These are phyloP conservation scores for Zootoca vivipara DNA, from an alignment of 2,113 vertebrate species.

Conservation along the genomic window DNA sequence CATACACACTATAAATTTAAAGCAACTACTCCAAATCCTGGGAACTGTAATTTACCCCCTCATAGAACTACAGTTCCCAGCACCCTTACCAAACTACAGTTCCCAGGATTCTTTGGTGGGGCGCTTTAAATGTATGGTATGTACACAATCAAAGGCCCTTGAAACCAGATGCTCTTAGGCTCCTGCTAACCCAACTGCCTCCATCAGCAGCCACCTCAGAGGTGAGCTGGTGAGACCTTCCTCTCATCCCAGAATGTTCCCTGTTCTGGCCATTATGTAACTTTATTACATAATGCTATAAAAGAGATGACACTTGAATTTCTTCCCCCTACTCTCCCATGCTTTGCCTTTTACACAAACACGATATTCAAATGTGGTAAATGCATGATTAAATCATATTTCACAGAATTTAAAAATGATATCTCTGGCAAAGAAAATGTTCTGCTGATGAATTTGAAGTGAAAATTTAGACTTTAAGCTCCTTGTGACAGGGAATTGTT, in stretches of 20 bases:
- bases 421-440: not conserved
- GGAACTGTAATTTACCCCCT: too few relatives aligned
- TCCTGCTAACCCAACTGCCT: not conserved
- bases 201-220: not conserved
- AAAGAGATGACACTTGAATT: not conserved
- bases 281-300: not conserved
- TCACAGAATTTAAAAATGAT: not conserved
- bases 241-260: not conserved
- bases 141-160: not conserved
- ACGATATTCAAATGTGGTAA: not conserved
- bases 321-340: not conserved
- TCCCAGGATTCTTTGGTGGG: too few relatives aligned
- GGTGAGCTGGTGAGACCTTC: too few relatives aligned
- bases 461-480: not conserved
- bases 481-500: not conserved
- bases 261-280: not conserved
- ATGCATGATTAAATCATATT: not conserved
- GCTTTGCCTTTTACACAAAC: not conserved
- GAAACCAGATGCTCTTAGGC: not conserved
- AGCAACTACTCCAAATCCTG: too few relatives aligned
- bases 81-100: too few relatives aligned
- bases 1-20: too few relatives aligned
- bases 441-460: not conserved
- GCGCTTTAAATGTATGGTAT: too few relatives aligned
- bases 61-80: too few relatives aligned